Evolutionary conservation across 2,797 vertebrate genomes (phyloP).

Genomic region (Cyclura pinguis): DNA sequence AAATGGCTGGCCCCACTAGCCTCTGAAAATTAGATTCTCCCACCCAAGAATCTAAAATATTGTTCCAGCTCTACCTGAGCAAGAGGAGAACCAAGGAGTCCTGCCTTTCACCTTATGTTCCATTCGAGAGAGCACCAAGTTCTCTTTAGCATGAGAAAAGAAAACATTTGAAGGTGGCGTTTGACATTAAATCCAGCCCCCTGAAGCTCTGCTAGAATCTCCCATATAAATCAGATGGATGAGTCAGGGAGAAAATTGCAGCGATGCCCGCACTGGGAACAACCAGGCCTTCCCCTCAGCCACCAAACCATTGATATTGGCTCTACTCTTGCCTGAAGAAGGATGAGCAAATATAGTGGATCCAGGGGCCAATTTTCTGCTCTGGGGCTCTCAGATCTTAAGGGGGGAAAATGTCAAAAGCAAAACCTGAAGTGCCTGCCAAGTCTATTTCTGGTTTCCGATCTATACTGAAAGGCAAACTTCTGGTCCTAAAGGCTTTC

Average conservation of each 20-base stretch:
- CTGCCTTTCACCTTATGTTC: neutral
- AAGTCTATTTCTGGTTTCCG: too few species aligned
- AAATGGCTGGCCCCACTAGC: neutral
- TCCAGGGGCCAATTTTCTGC: neutral
- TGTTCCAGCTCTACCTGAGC: too few species aligned
- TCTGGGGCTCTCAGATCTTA: too few species aligned
- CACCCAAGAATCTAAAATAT: neutral
- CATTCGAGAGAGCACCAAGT: neutral
- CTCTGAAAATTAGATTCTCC: neutral
- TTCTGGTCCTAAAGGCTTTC: too few species aligned
- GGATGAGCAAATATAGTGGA: too few species aligned
- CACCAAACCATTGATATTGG: neutral
- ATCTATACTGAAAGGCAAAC: too few species aligned
- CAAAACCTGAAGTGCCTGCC: too few species aligned
- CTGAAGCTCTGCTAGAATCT: neutral
- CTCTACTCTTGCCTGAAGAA: neutral
- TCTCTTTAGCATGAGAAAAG: neutral
- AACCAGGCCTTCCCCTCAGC: neutral
- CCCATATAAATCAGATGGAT: neutral
- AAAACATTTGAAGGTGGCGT: neutral
- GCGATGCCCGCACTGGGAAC: neutral
- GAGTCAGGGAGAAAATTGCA: neutral
- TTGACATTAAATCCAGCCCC: conserved; percentile 2
- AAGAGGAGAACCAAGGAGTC: neutral
- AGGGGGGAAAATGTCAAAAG: too few species aligned